phyloP scores from a whole-genome alignment of 2,888 invertebrate genomes.

The Ectemnius cavifrons region DNA sequence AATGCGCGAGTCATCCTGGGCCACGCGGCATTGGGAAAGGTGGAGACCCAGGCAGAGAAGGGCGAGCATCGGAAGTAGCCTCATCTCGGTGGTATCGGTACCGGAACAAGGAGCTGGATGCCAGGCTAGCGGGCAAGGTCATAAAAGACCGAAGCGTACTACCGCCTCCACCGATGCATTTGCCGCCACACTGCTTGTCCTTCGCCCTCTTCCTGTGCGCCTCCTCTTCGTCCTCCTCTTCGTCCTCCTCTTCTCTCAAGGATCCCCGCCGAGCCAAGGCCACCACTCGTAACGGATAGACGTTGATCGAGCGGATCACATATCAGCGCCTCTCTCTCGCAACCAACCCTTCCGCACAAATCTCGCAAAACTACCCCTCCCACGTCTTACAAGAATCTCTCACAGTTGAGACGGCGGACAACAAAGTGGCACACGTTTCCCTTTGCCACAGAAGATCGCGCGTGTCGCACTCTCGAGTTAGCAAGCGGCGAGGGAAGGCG shows the following conservation, averaged over 20 bases:
- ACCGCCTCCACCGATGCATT: slow-evolving; percentile 49
- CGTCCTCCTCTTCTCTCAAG: slow-evolving; percentile 19
- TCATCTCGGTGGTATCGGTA: slow-evolving; percentile 60
- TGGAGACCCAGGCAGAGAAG: slow-evolving; percentile 53
- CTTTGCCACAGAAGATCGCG: background rate
- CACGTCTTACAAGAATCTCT: background rate
- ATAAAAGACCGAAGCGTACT: slow-evolving; percentile 47
- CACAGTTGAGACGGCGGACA: too few relatives aligned
- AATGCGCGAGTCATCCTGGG: slow-evolving; percentile 32
- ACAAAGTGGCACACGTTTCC: background rate
- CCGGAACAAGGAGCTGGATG: slow-evolving; percentile 17
- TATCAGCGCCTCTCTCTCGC: slow-evolving; percentile 15
- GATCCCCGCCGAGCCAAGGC: background rate
- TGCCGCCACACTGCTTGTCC: slow-evolving; percentile 33
- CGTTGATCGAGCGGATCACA: slow-evolving; percentile 41
- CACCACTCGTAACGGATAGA: slow-evolving; percentile 31
- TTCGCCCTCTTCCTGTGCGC: slow-evolving; percentile 9
- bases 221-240: slow-evolving; percentile 1
- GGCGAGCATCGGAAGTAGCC: slow-evolving; percentile 50
- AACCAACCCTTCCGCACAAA: too few relatives aligned
- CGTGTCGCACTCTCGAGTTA: background rate
- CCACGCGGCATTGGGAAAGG: slow-evolving; percentile 48
- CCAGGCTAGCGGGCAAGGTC: slow-evolving; percentile 36
- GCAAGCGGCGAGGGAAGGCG: background rate
- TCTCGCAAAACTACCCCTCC: background rate